Conservation (phyloP, 1,140 invertebrate genomes). For the Latrodectus geometricus region DNA sequence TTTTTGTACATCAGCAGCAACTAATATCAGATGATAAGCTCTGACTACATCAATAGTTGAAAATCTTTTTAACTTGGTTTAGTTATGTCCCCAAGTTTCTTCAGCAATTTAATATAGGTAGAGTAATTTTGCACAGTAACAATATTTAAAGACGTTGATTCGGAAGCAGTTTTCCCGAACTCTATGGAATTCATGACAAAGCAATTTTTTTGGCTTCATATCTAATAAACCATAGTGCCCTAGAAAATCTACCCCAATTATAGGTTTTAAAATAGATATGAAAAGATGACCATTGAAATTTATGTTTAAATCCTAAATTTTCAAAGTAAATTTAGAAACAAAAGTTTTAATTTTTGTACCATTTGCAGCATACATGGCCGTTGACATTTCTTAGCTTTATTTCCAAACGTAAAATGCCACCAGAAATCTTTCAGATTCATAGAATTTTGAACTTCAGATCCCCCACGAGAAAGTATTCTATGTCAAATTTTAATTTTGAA, state of each 20-base stretch:
- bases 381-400: too few relatives aligned
- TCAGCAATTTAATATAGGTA: neutral
- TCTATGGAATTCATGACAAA: neutral
- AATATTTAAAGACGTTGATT: neutral
- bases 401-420: too few relatives aligned
- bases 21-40: conserved; percentile 53
- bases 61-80: conserved; percentile 28
- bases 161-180: neutral
- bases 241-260: neutral
- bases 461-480: too few relatives aligned
- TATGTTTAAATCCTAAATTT: too few relatives aligned
- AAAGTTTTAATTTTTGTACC: too few relatives aligned
- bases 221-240: neutral
- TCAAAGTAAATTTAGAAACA: too few relatives aligned
- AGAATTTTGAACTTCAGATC: too few relatives aligned
- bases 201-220: neutral
- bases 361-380: too few relatives aligned
- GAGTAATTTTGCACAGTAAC: neutral
- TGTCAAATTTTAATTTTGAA: too few relatives aligned
- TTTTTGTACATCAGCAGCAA: conserved; percentile 45
- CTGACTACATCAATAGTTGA: conserved; percentile 34
- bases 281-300: too few relatives aligned
- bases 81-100: neutral
- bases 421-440: too few relatives aligned
- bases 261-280: too few relatives aligned